Percentiles rank a stretch among this genome's conserved stretches.
Conservation (phyloP, 2,113 vertebrate species). For the Bufo gargarizans region DNA sequence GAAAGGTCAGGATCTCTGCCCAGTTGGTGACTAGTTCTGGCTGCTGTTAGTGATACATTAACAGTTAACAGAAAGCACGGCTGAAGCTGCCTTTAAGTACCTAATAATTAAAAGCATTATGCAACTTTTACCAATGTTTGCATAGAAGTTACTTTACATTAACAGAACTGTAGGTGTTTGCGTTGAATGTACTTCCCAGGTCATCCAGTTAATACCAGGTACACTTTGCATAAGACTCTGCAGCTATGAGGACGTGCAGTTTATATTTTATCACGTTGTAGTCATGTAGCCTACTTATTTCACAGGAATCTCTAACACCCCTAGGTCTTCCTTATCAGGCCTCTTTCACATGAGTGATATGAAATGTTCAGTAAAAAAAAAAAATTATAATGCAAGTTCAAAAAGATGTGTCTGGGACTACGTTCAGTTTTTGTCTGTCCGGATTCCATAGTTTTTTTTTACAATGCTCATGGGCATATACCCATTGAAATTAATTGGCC, state of each 20-base stretch:
- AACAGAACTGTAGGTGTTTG: neutral
- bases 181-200: neutral
- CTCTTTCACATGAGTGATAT: neutral
- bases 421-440: too few relatives aligned
- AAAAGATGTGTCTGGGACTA: too few relatives aligned
- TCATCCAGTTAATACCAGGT: slow-evolving; percentile 1
- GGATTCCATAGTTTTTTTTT: too few relatives aligned
- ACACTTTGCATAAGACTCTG: neutral
- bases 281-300: neutral
- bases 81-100: neutral
- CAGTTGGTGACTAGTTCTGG: neutral
- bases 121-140: slow-evolving; percentile 20
- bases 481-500: too few relatives aligned
- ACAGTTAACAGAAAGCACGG: neutral
- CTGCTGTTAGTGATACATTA: neutral
- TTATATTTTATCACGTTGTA: neutral
- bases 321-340: neutral
- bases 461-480: too few relatives aligned
- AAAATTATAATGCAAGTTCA: too few relatives aligned
- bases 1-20: too few relatives aligned
- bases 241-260: neutral
- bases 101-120: slow-evolving; percentile 12
- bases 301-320: neutral
- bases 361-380: neutral
- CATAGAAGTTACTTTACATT: neutral